These are phyloP conservation scores for Phoenoteleia sp. DNA, from an alignment of 2,888 invertebrate genomes.

Conservation along the genomic window DNA sequence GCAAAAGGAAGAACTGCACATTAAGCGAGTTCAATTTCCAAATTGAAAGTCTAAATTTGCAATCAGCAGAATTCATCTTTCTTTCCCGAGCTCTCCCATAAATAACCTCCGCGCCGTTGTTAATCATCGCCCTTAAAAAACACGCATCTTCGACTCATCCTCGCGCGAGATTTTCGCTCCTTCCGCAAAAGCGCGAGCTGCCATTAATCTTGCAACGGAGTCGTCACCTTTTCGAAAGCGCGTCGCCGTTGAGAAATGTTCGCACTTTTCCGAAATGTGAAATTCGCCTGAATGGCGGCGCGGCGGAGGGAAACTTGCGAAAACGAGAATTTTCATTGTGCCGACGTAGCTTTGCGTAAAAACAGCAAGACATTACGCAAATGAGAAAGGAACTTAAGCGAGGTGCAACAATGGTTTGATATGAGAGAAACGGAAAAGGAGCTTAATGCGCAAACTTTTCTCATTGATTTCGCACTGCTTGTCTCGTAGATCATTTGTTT, in stretches of 20 bases:
- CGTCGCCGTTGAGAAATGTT: slow-evolving; percentile 55
- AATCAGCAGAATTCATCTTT: no score
- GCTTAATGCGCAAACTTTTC: slow-evolving; percentile 57
- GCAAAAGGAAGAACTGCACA: no score
- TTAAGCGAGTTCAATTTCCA: no score
- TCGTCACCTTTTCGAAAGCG: slow-evolving; percentile 41
- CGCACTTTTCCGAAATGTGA: slow-evolving; percentile 62
- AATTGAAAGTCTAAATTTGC: no score
- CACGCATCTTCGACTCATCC: no score
- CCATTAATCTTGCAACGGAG: slow-evolving; percentile 51
- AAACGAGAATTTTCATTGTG: slow-evolving; percentile 65
- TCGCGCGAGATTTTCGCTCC: no score
- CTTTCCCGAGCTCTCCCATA: no score
- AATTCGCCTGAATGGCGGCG: slow-evolving; percentile 37
- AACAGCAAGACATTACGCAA: slow-evolving; percentile 71
- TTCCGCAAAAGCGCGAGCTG: no score
- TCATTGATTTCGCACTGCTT: slow-evolving; percentile 54
- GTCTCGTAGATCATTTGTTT: slow-evolving; percentile 17
- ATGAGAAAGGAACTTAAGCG: slow-evolving; percentile 68
- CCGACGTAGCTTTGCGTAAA: slow-evolving; percentile 63
- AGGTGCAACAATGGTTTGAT: slow-evolving; percentile 58
- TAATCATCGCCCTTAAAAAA: no score
- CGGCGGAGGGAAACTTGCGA: slow-evolving; percentile 26
- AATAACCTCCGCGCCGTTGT: no score
- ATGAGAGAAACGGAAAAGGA: slow-evolving; percentile 61